These are phyloP conservation scores for Benthochromis sp. DNA, from an alignment of 2,113 vertebrate genomes.

Conservation along the genomic window DNA sequence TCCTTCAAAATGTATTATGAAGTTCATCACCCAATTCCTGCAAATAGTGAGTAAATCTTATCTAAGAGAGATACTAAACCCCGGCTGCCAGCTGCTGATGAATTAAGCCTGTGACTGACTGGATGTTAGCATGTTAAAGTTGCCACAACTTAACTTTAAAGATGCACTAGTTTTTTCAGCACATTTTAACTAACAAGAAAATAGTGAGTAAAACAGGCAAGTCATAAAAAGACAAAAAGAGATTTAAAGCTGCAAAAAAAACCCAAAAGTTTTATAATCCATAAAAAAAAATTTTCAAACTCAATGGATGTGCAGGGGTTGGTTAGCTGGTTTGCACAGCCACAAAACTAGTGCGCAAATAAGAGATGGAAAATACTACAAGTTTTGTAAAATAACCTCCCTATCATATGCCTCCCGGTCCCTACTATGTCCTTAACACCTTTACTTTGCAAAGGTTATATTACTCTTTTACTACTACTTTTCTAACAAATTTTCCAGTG, in stretches of 20 bases:
- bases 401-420: background rate
- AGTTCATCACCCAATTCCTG: background rate
- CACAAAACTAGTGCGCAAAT: background rate
- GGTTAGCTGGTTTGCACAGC: background rate
- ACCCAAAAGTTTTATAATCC: fast-evolving
- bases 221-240: background rate
- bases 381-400: background rate
- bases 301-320: background rate
- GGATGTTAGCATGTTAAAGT: background rate
- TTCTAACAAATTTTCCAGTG: background rate
- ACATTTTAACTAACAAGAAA: background rate
- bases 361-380: background rate
- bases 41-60: background rate
- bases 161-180: background rate
- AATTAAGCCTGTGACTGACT: background rate
- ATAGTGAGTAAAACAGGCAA: background rate
- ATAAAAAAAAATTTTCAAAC: background rate
- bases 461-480: background rate
- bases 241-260: background rate
- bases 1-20: background rate
- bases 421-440: background rate
- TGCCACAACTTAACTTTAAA: background rate
- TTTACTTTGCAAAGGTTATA: background rate
- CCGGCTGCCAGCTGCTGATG: background rate
- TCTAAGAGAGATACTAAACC: background rate